Percentiles rank a stretch among this genome's conserved stretches.
Conservation (phyloP, 1,140 invertebrate genomes). For the Manduca sexta region DNA sequence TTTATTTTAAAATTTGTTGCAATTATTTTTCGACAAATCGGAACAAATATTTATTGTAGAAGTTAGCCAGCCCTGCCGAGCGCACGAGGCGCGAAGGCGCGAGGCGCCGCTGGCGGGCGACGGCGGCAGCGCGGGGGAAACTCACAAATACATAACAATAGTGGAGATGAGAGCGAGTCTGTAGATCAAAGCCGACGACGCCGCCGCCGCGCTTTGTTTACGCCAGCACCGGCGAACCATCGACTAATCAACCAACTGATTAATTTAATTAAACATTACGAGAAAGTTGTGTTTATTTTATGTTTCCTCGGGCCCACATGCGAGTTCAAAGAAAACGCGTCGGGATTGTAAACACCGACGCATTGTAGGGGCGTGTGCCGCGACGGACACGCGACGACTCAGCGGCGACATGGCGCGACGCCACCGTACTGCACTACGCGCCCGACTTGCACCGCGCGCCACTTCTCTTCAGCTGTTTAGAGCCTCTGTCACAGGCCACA, state of each 20-base stretch:
- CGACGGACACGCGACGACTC: slow-evolving; percentile 4
- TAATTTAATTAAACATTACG: slow-evolving; percentile 73
- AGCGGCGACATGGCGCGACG: background rate
- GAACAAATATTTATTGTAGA: no score
- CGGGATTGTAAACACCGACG: slow-evolving; percentile 57
- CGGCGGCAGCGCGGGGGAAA: slow-evolving; percentile 22
- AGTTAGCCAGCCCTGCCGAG: slow-evolving; percentile 5
- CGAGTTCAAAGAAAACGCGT: slow-evolving; percentile 66
- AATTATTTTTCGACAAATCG: no score
- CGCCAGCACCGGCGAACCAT: slow-evolving; percentile 48
- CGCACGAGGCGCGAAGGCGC: slow-evolving; percentile 5
- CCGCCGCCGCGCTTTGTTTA: slow-evolving; percentile 51
- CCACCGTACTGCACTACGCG: no score
- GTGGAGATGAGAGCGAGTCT: slow-evolving; percentile 31
- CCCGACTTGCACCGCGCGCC: no score
- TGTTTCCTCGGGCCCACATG: slow-evolving; percentile 70
- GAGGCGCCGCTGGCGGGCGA: slow-evolving; percentile 12
- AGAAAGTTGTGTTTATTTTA: slow-evolving; percentile 70
- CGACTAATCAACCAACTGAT: slow-evolving; percentile 70
- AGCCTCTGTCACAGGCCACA: no score
- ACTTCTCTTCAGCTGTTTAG: no score
- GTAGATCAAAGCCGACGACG: slow-evolving; percentile 57
- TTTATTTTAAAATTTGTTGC: no score
- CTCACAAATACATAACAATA: slow-evolving; percentile 50
- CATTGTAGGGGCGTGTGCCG: slow-evolving; percentile 45